Evolutionary conservation across 2,797 vertebrate genomes (phyloP).

Genomic region (Vultur gryphus): DNA sequence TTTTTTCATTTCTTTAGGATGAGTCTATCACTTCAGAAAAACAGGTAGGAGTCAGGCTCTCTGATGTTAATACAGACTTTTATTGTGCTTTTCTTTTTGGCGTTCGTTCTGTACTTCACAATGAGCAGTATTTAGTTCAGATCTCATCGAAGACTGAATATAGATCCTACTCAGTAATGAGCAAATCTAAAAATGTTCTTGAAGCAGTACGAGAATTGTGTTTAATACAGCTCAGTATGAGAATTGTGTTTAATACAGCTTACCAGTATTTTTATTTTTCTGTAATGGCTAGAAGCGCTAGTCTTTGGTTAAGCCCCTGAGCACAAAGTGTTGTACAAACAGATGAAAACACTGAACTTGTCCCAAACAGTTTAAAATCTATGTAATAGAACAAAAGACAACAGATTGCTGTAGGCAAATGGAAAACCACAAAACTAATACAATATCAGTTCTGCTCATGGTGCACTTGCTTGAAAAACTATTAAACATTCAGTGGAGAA

Average conservation of each 20-base stretch:
- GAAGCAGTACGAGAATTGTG: background rate
- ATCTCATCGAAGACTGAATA: background rate
- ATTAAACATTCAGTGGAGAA: background rate
- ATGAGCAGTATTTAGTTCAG: background rate
- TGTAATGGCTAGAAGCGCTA: background rate
- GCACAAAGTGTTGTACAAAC: background rate
- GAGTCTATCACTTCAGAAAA: background rate
- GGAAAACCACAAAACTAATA: background rate
- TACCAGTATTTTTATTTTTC: background rate
- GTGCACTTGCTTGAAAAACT: background rate
- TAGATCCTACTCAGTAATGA: background rate
- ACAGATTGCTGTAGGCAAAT: background rate
- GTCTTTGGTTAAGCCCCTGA: background rate
- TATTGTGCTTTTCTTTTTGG: background rate
- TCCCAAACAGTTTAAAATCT: background rate
- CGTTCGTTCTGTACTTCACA: background rate
- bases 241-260: background rate
- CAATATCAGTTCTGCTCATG: accelerated
- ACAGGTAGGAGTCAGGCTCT: background rate
- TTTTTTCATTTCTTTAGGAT: background rate
- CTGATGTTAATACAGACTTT: background rate
- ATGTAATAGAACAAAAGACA: background rate
- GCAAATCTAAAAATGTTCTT: background rate
- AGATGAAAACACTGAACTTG: background rate
- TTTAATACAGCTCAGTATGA: background rate